These are phyloP conservation scores for Dromococcyx pavoninus DNA, from an alignment of 2,797 vertebrate genomes.

Conservation along the genomic window DNA sequence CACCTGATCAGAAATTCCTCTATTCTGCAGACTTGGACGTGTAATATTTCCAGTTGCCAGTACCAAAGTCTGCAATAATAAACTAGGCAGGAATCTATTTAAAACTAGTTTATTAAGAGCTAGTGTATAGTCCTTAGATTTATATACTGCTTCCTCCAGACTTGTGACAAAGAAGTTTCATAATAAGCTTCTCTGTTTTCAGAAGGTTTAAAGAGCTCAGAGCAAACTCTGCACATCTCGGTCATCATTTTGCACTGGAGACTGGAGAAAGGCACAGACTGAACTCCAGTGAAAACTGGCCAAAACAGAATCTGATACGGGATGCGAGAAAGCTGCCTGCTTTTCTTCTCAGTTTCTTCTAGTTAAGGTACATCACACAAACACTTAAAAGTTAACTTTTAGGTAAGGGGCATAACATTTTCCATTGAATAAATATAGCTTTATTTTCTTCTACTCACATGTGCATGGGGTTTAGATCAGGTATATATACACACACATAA, in stretches of 20 bases:
- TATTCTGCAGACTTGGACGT: not conserved
- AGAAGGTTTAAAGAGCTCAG: not conserved
- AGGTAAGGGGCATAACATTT: not conserved
- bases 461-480: not conserved
- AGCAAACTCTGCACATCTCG: not conserved
- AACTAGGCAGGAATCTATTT: conserved; percentile 19
- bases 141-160: not conserved
- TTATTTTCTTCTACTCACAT: not conserved
- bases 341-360: not conserved
- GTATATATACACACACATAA: not conserved
- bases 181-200: not conserved
- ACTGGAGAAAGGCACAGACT: not conserved
- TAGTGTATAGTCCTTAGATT: not conserved
- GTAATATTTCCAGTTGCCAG: not conserved
- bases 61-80: not conserved
- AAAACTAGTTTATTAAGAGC: no score
- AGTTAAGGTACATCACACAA: not conserved
- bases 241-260: not conserved
- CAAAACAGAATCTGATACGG: not conserved
- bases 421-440: conserved; percentile 7
- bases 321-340: not conserved
- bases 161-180: not conserved
- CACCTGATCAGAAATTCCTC: not conserved
- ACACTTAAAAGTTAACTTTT: not conserved
- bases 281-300: not conserved